phyloP scores from a whole-genome alignment of 2,797 vertebrate species.

The Zenarchopterus dispar region DNA sequence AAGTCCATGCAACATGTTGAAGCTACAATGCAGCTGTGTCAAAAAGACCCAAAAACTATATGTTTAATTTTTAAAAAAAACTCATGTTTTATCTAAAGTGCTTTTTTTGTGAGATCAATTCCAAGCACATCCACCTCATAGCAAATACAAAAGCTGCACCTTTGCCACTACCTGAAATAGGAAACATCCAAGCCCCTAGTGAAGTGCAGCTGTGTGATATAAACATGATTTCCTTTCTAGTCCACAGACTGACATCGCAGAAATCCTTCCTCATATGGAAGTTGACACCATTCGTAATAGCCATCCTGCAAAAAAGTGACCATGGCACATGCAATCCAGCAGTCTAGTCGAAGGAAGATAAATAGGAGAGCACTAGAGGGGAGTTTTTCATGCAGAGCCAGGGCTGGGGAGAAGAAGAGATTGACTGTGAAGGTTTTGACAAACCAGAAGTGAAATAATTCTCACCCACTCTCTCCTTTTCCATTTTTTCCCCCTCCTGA shows the following conservation, averaged over 20 bases:
- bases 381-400: constrained; percentile 13
- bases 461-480: constrained; percentile 33
- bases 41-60: background rate
- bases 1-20: background rate
- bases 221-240: background rate
- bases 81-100: background rate
- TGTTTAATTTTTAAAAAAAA: background rate
- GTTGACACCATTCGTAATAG: background rate
- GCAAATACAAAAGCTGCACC: background rate
- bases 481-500: constrained; percentile 29
- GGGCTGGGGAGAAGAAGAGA: constrained; percentile 35
- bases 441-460: constrained; percentile 51
- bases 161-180: constrained; percentile 9
- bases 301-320: constrained; percentile 1
- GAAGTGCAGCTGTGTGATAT: background rate
- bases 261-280: background rate
- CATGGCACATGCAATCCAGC: constrained; percentile 6
- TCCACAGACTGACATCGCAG: background rate
- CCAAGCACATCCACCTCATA: constrained; percentile 7
- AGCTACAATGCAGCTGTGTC: constrained; percentile 1
- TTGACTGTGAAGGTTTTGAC: constrained; percentile 55
- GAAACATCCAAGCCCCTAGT: background rate
- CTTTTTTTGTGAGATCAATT: background rate
- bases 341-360: constrained; percentile 11
- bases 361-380: constrained; percentile 17